Evolutionary conservation across 2,888 invertebrate genomes (phyloP).

Genomic region (Heliconius cydno): DNA sequence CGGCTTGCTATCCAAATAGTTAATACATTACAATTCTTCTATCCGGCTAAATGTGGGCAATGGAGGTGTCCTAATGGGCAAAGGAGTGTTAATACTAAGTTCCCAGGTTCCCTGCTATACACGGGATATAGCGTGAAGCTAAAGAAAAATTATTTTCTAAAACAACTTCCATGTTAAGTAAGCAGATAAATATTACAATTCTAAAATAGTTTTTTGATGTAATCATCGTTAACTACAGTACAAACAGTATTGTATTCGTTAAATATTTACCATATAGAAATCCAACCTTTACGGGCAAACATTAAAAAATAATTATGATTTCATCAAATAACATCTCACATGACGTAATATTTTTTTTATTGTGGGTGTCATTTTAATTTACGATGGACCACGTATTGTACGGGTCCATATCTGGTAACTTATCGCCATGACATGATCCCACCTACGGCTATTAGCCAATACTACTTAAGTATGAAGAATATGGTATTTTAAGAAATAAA

Average conservation of each 20-base stretch:
- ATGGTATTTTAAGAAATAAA: neutral
- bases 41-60: too few species aligned
- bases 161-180: neutral
- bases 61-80: too few species aligned
- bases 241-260: constrained; percentile 5
- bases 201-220: constrained; percentile 1
- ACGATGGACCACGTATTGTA: constrained; percentile 18
- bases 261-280: constrained; percentile 14
- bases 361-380: constrained; percentile 35
- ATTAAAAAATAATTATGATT: constrained; percentile 32
- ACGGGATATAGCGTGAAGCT: neutral
- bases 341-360: constrained; percentile 30
- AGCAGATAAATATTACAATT: neutral
- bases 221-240: neutral
- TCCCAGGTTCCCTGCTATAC: too few species aligned
- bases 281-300: neutral
- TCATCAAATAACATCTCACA: constrained; percentile 14
- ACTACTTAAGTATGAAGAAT: neutral
- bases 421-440: constrained; percentile 28
- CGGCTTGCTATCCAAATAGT: too few species aligned
- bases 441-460: constrained; percentile 34
- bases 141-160: neutral
- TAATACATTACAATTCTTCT: too few species aligned
- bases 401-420: constrained; percentile 36
- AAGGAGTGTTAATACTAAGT: too few species aligned